Conservation (phyloP, 2,888 invertebrate species). For the Drosophila greeni region DNA sequence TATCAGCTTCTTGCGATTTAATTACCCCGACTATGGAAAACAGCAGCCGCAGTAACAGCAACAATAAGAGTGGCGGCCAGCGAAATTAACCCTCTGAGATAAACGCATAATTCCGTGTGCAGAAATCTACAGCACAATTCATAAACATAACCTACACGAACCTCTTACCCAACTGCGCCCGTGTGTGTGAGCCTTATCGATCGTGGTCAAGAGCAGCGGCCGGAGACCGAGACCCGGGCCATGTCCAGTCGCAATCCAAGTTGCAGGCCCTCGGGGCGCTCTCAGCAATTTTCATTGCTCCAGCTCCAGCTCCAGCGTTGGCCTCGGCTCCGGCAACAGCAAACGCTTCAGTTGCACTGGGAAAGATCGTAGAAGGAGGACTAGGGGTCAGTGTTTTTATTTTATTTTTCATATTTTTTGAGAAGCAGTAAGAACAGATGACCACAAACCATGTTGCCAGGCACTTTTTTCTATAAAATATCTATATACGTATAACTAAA, state of each 20-base stretch:
- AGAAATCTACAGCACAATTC: constrained; percentile 60
- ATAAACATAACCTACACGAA: constrained; percentile 58
- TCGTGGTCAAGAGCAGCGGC: constrained; percentile 65
- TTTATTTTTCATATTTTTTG: not conserved
- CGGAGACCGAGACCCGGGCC: constrained; percentile 56
- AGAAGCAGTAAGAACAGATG: too few species aligned
- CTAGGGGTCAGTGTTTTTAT: not conserved
- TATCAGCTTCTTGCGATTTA: constrained; percentile 68
- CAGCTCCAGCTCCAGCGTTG: constrained; percentile 27
- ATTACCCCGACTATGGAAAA: constrained; percentile 61
- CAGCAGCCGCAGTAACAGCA: constrained; percentile 44
- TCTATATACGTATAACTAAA: too few species aligned
- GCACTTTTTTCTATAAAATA: too few species aligned
- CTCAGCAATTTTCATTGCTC: constrained; percentile 75
- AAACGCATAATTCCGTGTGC: constrained; percentile 62
- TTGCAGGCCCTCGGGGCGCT: constrained; percentile 75
- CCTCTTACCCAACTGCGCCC: constrained; percentile 13
- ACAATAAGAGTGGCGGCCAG: constrained; percentile 31
- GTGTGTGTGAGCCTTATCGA: constrained; percentile 60
- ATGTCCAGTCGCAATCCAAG: constrained; percentile 59
- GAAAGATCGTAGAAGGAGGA: not conserved
- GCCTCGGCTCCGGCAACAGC: constrained; percentile 41
- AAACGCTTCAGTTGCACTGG: constrained; percentile 34
- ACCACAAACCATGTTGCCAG: too few species aligned
- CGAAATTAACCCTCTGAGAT: constrained; percentile 61